Conservation (phyloP, 2,797 vertebrate species). For the Falco concolor region DNA sequence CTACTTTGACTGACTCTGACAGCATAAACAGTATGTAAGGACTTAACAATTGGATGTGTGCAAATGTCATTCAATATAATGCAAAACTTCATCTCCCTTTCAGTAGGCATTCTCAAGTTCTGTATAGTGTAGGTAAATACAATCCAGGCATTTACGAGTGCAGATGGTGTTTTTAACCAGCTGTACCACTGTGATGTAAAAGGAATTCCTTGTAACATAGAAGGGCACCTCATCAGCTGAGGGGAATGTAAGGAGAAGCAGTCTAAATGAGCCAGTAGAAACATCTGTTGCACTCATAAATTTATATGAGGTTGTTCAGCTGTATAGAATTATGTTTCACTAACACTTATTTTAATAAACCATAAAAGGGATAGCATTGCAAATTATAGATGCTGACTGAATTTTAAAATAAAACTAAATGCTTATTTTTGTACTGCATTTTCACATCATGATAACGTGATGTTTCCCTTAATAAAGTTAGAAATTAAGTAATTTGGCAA, state of each 20-base stretch:
- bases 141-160: constrained; percentile 32
- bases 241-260: constrained; percentile 41
- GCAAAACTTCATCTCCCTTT: not conserved
- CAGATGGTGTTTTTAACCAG: constrained; percentile 56
- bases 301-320: constrained; percentile 54
- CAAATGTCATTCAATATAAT: not conserved
- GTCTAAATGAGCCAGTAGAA: constrained; percentile 43
- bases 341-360: constrained; percentile 59
- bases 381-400: constrained; percentile 40
- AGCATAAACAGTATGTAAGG: not conserved
- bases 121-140: constrained; percentile 4
- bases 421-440: constrained; percentile 5
- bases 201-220: constrained; percentile 61
- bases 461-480: not conserved
- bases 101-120: constrained; percentile 29
- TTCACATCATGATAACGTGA: not conserved
- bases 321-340: constrained; percentile 52
- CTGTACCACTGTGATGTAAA: constrained; percentile 58
- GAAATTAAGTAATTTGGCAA: not conserved
- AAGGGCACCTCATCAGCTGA: constrained; percentile 60
- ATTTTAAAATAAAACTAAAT: constrained; percentile 31
- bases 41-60: not conserved
- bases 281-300: constrained; percentile 68
- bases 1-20: not conserved
- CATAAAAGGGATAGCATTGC: constrained; percentile 20